Conservation (phyloP, 2,113 vertebrate genomes). For the Cathartes aura region DNA sequence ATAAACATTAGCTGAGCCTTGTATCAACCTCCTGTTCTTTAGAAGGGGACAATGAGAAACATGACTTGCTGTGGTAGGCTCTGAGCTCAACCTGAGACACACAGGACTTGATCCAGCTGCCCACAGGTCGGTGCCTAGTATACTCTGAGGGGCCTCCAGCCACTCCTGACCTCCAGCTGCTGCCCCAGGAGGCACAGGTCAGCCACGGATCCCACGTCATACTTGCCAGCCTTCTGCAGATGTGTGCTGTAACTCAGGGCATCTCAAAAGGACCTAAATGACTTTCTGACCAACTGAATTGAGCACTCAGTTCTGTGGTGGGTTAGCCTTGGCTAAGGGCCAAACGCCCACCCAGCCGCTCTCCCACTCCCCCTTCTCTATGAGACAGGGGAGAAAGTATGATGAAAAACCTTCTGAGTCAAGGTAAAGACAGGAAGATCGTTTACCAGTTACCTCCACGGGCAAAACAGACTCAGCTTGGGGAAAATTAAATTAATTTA, state of each 20-base stretch:
- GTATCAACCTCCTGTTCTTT: neutral
- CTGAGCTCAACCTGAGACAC: neutral
- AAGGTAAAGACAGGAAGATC: neutral
- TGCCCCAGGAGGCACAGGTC: neutral
- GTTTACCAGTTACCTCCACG: neutral
- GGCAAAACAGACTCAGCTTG: neutral
- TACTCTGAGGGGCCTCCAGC: neutral
- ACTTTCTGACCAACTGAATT: neutral
- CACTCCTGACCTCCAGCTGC: neutral
- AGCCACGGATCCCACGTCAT: fast-evolving
- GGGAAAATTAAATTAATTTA: neutral
- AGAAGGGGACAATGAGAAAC: neutral
- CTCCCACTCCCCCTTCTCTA: neutral
- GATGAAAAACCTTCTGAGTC: neutral
- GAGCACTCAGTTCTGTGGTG: neutral
- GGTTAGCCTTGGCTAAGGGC: neutral
- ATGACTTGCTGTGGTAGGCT: neutral
- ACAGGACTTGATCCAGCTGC: fast-evolving
- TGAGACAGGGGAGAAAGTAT: neutral
- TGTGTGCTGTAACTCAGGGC: fast-evolving
- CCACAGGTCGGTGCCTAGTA: fast-evolving
- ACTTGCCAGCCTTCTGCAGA: neutral
- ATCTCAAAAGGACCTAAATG: neutral
- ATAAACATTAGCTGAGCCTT: neutral
- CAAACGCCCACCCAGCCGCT: neutral